Evolutionary conservation across 1,140 invertebrate species (phyloP).

Genomic region (Teleogryllus occipitalis): DNA sequence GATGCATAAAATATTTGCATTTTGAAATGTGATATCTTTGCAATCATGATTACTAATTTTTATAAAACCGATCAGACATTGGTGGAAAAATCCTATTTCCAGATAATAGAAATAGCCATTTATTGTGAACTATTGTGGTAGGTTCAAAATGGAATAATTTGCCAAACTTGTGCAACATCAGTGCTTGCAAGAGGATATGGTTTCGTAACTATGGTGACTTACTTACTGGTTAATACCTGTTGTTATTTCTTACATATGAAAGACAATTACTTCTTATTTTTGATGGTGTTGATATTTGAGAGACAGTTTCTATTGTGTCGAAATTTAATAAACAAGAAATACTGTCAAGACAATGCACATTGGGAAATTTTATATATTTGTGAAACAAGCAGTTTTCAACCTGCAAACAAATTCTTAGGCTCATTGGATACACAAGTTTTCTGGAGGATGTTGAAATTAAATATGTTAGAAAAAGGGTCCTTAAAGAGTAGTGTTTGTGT

Average conservation of each 20-base stretch:
- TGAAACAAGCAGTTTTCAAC: neutral
- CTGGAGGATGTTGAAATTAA: neutral
- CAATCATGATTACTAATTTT: slow-evolving; percentile 2
- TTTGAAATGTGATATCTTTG: slow-evolving; percentile 5
- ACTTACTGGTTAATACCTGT: neutral
- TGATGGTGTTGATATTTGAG: neutral
- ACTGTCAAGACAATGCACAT: neutral
- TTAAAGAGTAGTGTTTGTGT: neutral
- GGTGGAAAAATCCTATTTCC: neutral
- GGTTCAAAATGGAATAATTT: neutral
- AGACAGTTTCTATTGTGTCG: neutral
- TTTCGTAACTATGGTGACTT: neutral
- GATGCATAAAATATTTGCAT: slow-evolving; percentile 2
- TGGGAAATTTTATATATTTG: neutral
- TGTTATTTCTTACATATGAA: neutral
- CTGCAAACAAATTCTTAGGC: neutral
- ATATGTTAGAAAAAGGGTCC: neutral
- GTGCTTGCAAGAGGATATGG: neutral
- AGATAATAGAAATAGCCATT: neutral
- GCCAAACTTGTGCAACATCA: neutral
- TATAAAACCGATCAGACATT: neutral
- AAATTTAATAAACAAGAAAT: neutral
- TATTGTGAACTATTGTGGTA: neutral
- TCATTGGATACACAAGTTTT: neutral
- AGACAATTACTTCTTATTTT: slow-evolving; percentile 2